Base-by-base conservation (phyloP, 2,797 vertebrate genomes). In the Pangasius mekongensis region DNA sequence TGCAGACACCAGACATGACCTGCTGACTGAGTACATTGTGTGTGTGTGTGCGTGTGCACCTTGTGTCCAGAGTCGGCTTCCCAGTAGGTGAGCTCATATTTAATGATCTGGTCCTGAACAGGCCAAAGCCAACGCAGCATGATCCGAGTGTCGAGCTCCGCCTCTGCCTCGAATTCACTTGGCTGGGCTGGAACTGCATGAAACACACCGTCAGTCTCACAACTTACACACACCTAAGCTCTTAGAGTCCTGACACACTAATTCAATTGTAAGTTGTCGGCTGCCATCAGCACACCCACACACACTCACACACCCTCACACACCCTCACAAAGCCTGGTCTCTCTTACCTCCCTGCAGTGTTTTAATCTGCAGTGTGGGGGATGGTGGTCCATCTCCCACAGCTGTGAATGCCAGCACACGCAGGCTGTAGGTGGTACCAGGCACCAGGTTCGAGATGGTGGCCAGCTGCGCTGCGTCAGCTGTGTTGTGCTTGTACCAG, bases 401-500 rank as follows among this genome's bases (percentile, higher is more conserved):
- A 0, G 98, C 97, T 0, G 98, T 99, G 91, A 99, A 99, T 85
- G 96, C 98, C 87, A 99, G 94, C 62, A 99, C 97, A 0, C 97
- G 97, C 82, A 99, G 96, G 91, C 97, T 97, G 92, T 99, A 99
- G 5, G 98, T 99, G 93, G 97, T 96, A 47, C 97, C 97, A 0
- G 97, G 95, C 82, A 96, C 96, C 92, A 99, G 96, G 91, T 95
- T 96, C 16, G 97, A 97, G 93, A 99, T 96, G 0, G 97, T 98
- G 93, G 97, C 98, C 89, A 98, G 96, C 74, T 80, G 74, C 20
- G 67, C 95, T 97, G 90, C 96, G 82, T 97, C 96, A 0, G 97
- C 97, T 0, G 97, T 98, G 94, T 98, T 98, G 93, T 98, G 98
- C 56, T 97, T 97, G 88, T 97, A 96, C 98, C 98, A 99, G 93